Base-by-base conservation (phyloP, 2,797 vertebrate genomes). In the Pseudochirops cupreus region DNA sequence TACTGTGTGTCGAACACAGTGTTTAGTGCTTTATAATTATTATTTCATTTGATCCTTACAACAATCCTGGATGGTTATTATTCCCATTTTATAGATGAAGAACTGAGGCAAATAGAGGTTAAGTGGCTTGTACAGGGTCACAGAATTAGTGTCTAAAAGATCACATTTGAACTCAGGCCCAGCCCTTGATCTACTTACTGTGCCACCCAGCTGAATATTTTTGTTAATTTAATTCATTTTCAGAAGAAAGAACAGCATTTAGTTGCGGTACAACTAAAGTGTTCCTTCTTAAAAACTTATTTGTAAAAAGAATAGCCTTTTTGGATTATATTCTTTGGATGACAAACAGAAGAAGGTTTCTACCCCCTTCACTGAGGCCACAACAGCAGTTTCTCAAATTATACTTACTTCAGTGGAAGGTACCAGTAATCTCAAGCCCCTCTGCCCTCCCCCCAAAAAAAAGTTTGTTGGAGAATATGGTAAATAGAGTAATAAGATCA, bases 321-420 rank as follows among this genome's bases (percentile, higher is more conserved):
- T 58, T 29, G 26, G 57, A 29, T 58, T 58, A 58, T 9, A 87
- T 50, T 87, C 74, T 87, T 87, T 87, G 39, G 39, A 87, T 87
- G 26, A 50, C 39, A 87, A 46, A 87, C 9, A 87, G 74, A 46
- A 24, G 28, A 82, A 46, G 18, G 21, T 46, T 87, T 87, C 21
- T 11, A 87, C 18, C 16, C 4, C n/a, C 18, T 2, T 82, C 12
- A 46, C 39, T 82, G 39, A 46, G 39, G 0, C 39, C n/a, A 50
- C 24, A 87, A 87, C 21, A 87, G 74, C 3, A 26, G 39, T 87
- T 87, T 50, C 74, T 87, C 74, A 87, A 87, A 87, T 87, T 87
- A 11, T 50, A 87, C 9, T 87, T 87, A 87, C 39, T 87, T 87
- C 58, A 95, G 1, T 46, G 94, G 93, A 94, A 96, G 56, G 18